Base-by-base conservation (phyloP, 2,888 invertebrate genomes). In the Caenorhabditis sinica region DNA sequence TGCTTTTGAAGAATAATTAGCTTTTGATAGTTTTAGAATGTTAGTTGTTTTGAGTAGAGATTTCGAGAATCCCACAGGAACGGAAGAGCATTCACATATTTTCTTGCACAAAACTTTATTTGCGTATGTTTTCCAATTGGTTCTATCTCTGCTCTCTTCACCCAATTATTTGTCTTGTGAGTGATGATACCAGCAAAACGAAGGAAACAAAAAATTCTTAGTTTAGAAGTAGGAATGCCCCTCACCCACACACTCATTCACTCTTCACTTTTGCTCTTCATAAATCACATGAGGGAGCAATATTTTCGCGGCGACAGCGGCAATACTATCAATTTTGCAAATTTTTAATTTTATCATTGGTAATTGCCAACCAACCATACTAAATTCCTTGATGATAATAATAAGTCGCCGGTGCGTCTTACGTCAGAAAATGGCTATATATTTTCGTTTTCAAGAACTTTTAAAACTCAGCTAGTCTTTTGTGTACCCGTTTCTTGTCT, bases 111-210 rank as follows among this genome's bases (percentile, higher is more conserved):
- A 66, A 76, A n/a, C 45, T 40, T 63, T 79, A 69, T 83, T 83
- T 83, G 77, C 77, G 5, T 30, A 83, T 83, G 83, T 83, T 83
- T 83, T 83, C 36, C 25, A 77, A 69, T 43, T 45, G 65, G 73
- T 77, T 76, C 71, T 61, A 66, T 49, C 49, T 23, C 13, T 69
- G 69, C 69, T 82, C 69, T 82, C 66, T 76, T 66, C 76, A 77
- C 61, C 43, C 23, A 43, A 65, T 76, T 82, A 72, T 82, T 82
- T 82, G 82, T 72, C 60, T 82, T 71, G 82, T 82, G 75, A 72
- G 76, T 82, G 76, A 82, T 82, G 79, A 82, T 74, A 81, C 80
- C 40, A 80, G 72, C 43, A 56, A 80, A 49, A 49, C 17, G 65
- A 65, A 58, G 56, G 60, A 60, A 60, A 61, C 45, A 72, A 69